Evolutionary conservation across 2,888 invertebrate species (phyloP).

Genomic region (Pinctada fucata): DNA sequence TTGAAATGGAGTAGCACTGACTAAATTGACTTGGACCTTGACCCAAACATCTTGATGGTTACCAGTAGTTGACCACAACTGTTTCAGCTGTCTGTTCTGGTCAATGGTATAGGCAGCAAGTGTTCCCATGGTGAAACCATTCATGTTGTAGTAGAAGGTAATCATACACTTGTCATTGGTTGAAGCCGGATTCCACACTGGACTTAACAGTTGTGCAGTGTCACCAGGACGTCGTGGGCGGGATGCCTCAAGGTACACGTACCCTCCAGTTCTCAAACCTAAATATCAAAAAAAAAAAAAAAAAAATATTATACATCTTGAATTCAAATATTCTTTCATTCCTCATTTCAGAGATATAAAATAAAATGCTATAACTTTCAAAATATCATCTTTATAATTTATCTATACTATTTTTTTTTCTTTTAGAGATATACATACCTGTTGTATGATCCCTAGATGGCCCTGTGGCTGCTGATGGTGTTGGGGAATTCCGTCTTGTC

Average conservation of each 20-base stretch:
- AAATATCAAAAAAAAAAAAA: background rate
- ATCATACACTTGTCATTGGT: constrained; percentile 52
- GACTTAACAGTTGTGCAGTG: constrained; percentile 71
- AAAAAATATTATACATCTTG: too few relatives aligned
- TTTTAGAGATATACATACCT: constrained; percentile 10
- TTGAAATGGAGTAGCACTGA: constrained; percentile 58
- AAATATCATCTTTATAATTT: too few relatives aligned
- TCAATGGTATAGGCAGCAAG: constrained; percentile 63
- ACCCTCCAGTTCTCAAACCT: constrained; percentile 61
- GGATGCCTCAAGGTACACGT: constrained; percentile 70
- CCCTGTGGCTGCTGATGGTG: constrained; percentile 55
- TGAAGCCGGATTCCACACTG: constrained; percentile 48
- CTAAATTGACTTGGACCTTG: constrained; percentile 55
- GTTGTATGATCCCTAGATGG: constrained; percentile 64
- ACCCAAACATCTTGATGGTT: constrained; percentile 65
- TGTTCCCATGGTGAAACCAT: constrained; percentile 63
- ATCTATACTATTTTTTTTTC: too few relatives aligned
- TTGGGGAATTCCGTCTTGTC: constrained; percentile 54
- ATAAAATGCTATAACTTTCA: too few relatives aligned
- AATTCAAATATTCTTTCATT: too few relatives aligned
- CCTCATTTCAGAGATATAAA: too few relatives aligned
- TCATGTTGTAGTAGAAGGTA: constrained; percentile 69
- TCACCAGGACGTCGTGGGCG: constrained; percentile 61
- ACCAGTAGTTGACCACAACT: constrained; percentile 58
- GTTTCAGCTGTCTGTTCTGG: constrained; percentile 43